Base-by-base conservation (phyloP, 2,888 invertebrate species). In the Lepidocyrtoides sp. region DNA sequence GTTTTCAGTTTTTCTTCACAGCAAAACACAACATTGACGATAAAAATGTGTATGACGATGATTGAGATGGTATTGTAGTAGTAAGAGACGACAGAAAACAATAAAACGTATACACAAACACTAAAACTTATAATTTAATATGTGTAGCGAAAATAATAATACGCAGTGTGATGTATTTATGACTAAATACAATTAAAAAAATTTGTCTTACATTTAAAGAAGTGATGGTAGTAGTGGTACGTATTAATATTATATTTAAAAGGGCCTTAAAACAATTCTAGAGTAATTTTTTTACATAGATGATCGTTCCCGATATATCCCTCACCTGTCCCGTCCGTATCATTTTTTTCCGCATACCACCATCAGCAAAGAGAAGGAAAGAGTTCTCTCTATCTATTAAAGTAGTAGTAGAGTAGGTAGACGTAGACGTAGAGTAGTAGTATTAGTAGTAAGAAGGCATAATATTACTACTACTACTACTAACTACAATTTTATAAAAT, bases 341-440 rank as follows among this genome's bases (percentile, higher is more conserved):
- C 89, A 79, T 85, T 85, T 90, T 81, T 92, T 92, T 92, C 92
- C 92, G 92, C 92, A 92, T 92, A 92, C 92, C 92, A 92, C 84
- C 77, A 77, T 29, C 77, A 72, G 2, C 36, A n/a, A n/a, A n/a
- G n/a, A 0, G 75, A 81, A 66, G 66, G 69, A 81, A 36, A 75
- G 75, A 77, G 60, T 60, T 77, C n/a, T n/a, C n/a, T n/a, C n/a
- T n/a, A n/a, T n/a, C n/a, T n/a, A n/a, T n/a, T n/a, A n/a, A n/a
- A n/a, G n/a, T n/a, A n/a, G n/a, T n/a, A n/a, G n/a, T n/a, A n/a
- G n/a, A n/a, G n/a, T n/a, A n/a, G n/a, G n/a, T n/a, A n/a, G n/a
- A n/a, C n/a, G n/a, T n/a, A n/a, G n/a, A n/a, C n/a, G n/a, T n/a
- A n/a, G n/a, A n/a, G n/a, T n/a, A n/a, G n/a, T n/a, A n/a, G n/a